phyloP scores from a whole-genome alignment of 2,888 invertebrate species.

The Muschampia plurimacula region DNA sequence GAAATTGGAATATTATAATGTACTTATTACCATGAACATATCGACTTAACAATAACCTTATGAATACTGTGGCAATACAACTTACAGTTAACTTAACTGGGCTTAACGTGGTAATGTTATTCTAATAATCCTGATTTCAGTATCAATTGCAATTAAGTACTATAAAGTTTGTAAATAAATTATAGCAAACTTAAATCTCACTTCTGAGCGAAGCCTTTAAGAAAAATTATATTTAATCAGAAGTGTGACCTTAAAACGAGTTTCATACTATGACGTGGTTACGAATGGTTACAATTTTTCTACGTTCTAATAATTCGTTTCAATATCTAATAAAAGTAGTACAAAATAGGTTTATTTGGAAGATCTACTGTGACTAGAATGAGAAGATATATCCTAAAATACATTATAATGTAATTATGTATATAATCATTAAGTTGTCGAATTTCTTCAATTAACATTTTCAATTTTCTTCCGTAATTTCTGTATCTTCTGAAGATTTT shows the following conservation, averaged over 20 bases:
- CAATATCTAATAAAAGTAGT: constrained; percentile 3
- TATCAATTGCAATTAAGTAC: too few relatives aligned
- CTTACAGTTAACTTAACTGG: not conserved
- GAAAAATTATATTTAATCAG: too few relatives aligned
- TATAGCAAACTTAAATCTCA: not conserved
- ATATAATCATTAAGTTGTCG: not conserved
- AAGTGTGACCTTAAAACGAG: too few relatives aligned
- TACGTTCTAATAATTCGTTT: constrained; percentile 16
- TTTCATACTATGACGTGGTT: too few relatives aligned
- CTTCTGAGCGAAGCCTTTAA: too few relatives aligned
- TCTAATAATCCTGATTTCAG: not conserved
- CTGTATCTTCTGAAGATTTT: constrained; percentile 85
- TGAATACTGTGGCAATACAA: not conserved
- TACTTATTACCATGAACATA: not conserved
- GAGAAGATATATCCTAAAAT: constrained; percentile 1
- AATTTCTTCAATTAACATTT: not conserved
- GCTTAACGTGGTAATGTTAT: not conserved
- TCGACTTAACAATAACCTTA: not conserved
- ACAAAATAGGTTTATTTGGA: constrained; percentile 17
- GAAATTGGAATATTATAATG: not conserved
- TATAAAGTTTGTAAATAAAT: constrained; percentile 4
- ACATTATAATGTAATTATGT: not conserved
- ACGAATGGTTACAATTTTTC: not conserved
- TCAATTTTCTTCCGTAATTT: constrained; percentile 24
- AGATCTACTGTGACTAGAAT: constrained; percentile 19